Evolutionary conservation across 2,113 vertebrate species (phyloP).

Genomic region (Syrmaticus mikado): DNA sequence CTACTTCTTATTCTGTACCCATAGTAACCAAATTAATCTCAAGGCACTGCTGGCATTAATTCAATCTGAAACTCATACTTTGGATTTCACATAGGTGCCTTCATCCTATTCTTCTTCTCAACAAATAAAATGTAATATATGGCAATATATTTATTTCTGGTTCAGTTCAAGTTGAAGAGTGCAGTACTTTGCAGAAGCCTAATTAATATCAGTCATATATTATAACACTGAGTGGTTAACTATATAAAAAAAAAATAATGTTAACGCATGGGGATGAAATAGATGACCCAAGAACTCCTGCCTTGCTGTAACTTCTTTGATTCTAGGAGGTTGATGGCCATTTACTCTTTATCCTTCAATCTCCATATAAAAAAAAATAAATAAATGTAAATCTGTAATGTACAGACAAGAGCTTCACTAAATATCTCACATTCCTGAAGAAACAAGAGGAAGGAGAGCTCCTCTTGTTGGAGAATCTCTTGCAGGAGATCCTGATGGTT

Average conservation of each 20-base stretch:
- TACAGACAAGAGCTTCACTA: background rate
- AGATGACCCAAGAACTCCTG: slow-evolving; percentile 38
- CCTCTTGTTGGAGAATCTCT: too few relatives aligned
- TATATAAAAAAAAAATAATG: slow-evolving; percentile 41
- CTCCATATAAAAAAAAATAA: background rate
- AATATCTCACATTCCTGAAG: background rate
- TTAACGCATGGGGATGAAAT: slow-evolving; percentile 28
- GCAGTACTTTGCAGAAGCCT: slow-evolving; percentile 72
- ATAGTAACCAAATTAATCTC: slow-evolving; percentile 82
- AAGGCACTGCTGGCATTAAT: slow-evolving; percentile 74
- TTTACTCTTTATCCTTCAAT: background rate
- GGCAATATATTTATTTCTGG: slow-evolving; percentile 79
- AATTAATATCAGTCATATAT: slow-evolving; percentile 81
- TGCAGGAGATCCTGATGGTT: background rate
- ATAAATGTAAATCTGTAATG: background rate
- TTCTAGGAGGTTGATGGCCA: background rate
- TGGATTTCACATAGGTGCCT: slow-evolving; percentile 76
- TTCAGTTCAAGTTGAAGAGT: slow-evolving; percentile 77
- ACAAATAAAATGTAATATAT: slow-evolving; percentile 81
- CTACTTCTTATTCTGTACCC: slow-evolving; percentile 77
- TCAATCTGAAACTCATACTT: slow-evolving; percentile 73
- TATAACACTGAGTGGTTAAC: slow-evolving; percentile 58
- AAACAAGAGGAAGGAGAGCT: background rate
- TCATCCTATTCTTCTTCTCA: slow-evolving; percentile 71
- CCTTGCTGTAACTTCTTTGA: slow-evolving; percentile 19